Percentiles rank a stretch among this genome's conserved stretches.
Conservation (phyloP, 2,888 invertebrate genomes). For the Helleia helle region DNA sequence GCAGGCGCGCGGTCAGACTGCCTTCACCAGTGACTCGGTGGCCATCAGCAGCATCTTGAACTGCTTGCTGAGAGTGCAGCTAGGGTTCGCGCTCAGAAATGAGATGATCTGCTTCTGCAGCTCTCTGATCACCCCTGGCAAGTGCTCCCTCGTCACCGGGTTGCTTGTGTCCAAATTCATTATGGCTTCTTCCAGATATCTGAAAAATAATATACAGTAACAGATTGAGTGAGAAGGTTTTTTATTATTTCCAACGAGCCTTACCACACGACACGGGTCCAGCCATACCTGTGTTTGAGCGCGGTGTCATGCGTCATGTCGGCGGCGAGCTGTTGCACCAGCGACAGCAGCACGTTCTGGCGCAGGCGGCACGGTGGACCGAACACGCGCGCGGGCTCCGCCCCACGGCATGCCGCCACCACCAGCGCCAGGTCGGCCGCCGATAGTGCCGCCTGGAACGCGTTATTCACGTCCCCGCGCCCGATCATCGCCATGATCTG, state of each 20-base stretch:
- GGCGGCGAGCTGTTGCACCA: constrained; percentile 94
- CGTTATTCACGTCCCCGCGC: constrained; percentile 86
- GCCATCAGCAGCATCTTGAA: constrained; percentile 85
- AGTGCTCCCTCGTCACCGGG: constrained; percentile 87
- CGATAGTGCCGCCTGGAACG: constrained; percentile 91
- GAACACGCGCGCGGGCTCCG: constrained; percentile 87
- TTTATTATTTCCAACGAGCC: no score
- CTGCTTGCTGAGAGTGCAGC: constrained; percentile 76
- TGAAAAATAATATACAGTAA: constrained; percentile 49
- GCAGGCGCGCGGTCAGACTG: constrained; percentile 35
- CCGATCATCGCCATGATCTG: constrained; percentile 80
- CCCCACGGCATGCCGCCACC: constrained; percentile 88
- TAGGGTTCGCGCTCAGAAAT: constrained; percentile 79
- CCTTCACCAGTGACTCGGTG: constrained; percentile 69
- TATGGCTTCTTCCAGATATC: constrained; percentile 91
- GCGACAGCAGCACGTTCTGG: constrained; percentile 91
- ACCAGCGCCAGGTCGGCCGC: constrained; percentile 92
- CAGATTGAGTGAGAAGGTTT: no score
- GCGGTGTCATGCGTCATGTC: constrained; percentile 86
- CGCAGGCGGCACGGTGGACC: constrained; percentile 80
- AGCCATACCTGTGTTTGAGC: constrained; percentile 50
- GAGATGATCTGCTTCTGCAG: constrained; percentile 82
- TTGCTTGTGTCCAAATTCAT: constrained; percentile 85
- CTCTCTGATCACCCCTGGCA: constrained; percentile 83
- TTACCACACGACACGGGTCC: no score